These are phyloP conservation scores for Adelphocoris suturalis DNA, from an alignment of 2,888 invertebrate genomes.

Conservation along the genomic window DNA sequence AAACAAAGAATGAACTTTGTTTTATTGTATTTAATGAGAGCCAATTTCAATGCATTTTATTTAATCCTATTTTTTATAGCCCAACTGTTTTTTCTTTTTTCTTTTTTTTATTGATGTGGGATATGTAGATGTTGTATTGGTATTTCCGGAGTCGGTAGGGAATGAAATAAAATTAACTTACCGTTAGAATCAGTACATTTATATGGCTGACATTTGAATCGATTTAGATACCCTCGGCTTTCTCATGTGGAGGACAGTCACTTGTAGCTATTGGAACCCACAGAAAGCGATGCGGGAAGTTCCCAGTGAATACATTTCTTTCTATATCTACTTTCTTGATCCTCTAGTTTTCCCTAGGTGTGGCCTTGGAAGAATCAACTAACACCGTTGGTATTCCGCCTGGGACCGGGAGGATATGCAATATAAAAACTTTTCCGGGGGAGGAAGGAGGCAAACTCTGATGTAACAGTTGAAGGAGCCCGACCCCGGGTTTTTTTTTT, in stretches of 20 bases:
- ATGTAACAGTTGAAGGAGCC: background rate
- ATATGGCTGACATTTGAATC: too few species aligned
- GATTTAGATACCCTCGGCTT: too few species aligned
- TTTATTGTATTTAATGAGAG: too few species aligned
- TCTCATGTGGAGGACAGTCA: background rate
- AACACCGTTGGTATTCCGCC: background rate
- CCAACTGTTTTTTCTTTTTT: too few species aligned
- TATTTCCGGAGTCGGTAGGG: too few species aligned
- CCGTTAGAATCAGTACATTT: too few species aligned
- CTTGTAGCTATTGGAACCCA: background rate
- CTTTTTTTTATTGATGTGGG: too few species aligned
- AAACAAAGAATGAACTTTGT: too few species aligned
- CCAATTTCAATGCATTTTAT: too few species aligned
- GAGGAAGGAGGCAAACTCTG: background rate
- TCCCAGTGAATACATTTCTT: background rate
- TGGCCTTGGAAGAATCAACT: conserved; percentile 40
- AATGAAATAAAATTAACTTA: too few species aligned
- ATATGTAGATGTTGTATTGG: too few species aligned
- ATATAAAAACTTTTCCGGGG: background rate
- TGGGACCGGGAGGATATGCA: background rate
- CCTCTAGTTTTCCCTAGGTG: conserved; percentile 28
- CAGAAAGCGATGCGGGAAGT: background rate
- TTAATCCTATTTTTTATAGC: too few species aligned
- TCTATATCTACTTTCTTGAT: conserved; percentile 11
- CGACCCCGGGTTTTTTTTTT: background rate